phyloP scores from a whole-genome alignment of 2,113 vertebrate species.

The Marmota flaviventris region DNA sequence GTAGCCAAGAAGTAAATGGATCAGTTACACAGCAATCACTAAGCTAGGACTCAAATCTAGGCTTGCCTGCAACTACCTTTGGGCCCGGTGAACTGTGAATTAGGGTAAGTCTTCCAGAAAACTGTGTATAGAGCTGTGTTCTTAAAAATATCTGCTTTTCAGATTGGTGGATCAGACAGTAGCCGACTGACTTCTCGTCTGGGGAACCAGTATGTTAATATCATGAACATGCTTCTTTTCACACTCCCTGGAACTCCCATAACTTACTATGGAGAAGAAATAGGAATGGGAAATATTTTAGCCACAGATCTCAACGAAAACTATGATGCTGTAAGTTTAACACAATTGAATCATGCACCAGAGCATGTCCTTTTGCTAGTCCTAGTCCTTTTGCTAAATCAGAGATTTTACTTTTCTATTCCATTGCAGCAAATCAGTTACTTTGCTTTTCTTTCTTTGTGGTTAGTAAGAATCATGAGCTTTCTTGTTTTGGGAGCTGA shows the following conservation, averaged over 20 bases:
- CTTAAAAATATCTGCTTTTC: slow-evolving; percentile 58
- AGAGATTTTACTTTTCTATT: neutral
- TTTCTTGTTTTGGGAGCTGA: neutral
- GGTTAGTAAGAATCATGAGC: neutral
- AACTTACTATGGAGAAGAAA: slow-evolving; percentile 98
- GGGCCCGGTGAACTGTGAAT: neutral
- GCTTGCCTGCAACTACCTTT: neutral
- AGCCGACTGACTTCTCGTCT: slow-evolving; percentile 92
- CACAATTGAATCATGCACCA: neutral
- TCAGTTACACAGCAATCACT: neutral
- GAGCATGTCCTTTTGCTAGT: neutral
- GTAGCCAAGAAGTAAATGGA: neutral
- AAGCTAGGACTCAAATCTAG: neutral
- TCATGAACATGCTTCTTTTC: slow-evolving; percentile 96
- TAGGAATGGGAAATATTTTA: slow-evolving; percentile 92
- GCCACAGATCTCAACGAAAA: slow-evolving; percentile 40
- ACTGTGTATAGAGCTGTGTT: neutral
- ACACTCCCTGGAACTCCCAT: slow-evolving; percentile 96
- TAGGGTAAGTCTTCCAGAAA: neutral
- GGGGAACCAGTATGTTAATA: slow-evolving; percentile 88
- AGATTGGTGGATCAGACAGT: slow-evolving; percentile 94
- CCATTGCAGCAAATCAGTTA: neutral
- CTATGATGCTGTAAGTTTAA: slow-evolving; percentile 81
- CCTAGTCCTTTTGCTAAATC: neutral
- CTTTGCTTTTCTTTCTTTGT: neutral